Evolutionary conservation across 1,140 invertebrate species (phyloP), one percentile per base, ranked within the genome.

Genomic region (Penaeus vannamei): DNA sequence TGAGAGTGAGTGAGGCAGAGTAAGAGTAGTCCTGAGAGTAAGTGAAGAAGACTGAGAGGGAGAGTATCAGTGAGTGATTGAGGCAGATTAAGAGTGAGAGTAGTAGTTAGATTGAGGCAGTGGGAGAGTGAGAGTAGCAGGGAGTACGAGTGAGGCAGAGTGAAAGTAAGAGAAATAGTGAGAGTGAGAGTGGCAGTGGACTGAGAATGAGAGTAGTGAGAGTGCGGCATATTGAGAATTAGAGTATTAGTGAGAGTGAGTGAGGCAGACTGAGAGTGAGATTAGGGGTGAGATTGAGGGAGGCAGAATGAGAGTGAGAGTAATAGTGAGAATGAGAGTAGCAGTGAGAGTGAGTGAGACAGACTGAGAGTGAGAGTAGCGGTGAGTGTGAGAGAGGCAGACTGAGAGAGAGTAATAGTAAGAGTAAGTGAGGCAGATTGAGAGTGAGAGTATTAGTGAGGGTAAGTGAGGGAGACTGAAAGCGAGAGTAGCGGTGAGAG

Each of bases 331-430:
- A 53, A 8, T 12, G 10, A 53, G 46, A 53, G 46, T 53, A 14
- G 14, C 8, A 53, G 46, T 12, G 46, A 76, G 69, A 76, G 69
- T 32, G 69, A 76, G 69, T 22, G 69, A 76, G 69, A 29, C 14
- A 76, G 69, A 76, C 26, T 32, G 69, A 76, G 69, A 76, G 23
- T 32, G 69, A 76, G 69, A 76, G 23, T 26, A 32, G 66, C 17
- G 2, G 66, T 22, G 66, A 36, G 36, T 36, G 66, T 72, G 66
- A 23, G 17, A 23, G 66, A 72, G 66, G 66, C 29, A 76, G 69
- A 53, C 8, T 53, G 46, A 53, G 46, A 12, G 69, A 36, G 69
- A 29, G 69, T 29, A n/a, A 22, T n/a, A 72, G 66, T 72, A 12
- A 14, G 66, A 72, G 32, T 32, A 29, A 32, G 23, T n/a, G 32